phyloP scores from a whole-genome alignment of 2,888 invertebrate species.

The Chaetogeoica ovagalla region DNA sequence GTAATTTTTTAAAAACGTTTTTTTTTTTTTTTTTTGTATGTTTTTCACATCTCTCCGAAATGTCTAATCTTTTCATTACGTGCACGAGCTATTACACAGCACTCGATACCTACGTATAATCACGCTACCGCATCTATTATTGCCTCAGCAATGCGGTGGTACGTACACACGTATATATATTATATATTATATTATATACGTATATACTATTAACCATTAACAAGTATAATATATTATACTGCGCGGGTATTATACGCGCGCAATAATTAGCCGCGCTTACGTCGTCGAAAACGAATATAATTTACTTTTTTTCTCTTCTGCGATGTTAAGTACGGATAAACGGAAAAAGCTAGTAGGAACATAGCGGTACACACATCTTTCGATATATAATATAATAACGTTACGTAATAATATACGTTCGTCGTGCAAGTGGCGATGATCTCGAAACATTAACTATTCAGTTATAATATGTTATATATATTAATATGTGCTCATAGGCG shows the following conservation, averaged over 20 bases:
- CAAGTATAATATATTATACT: too few species aligned
- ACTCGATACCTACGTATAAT: neutral
- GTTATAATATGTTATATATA: neutral
- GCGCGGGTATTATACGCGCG: too few species aligned
- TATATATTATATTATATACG: neutral
- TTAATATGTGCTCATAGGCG: too few species aligned
- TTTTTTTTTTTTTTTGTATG: neutral
- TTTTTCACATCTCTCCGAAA: neutral
- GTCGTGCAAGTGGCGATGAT: neutral
- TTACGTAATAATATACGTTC: too few species aligned
- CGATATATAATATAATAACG: too few species aligned
- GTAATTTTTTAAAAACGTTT: too few species aligned
- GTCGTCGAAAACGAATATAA: conserved; percentile 21
- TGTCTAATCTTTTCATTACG: conserved; percentile 25
- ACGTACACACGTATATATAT: too few species aligned
- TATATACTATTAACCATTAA: neutral
- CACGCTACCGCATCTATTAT: conserved; percentile 28
- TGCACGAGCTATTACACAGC: neutral
- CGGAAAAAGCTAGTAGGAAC: neutral
- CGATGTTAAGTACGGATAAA: conserved; percentile 1
- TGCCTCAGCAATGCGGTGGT: neutral
- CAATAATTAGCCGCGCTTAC: neutral
- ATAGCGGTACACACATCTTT: too few species aligned
- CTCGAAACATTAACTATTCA: neutral
- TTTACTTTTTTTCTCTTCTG: neutral